These are phyloP conservation scores for Platichthys flesus DNA, from an alignment of 2,113 vertebrate genomes.

Conservation along the genomic window DNA sequence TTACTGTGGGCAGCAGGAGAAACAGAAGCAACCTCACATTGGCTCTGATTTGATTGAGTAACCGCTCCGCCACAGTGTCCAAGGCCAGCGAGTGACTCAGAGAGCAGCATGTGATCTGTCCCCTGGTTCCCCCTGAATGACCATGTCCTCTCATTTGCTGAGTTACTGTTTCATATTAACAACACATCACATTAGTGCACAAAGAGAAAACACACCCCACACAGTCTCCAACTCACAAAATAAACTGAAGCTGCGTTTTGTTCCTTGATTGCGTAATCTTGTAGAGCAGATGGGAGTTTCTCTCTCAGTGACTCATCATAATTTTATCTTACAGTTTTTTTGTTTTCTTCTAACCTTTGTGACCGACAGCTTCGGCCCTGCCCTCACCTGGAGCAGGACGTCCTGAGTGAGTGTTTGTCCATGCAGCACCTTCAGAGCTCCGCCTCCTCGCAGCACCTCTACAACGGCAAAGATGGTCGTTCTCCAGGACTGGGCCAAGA, in stretches of 20 bases:
- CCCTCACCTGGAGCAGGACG: slow-evolving; percentile 87
- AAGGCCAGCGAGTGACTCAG: slow-evolving; percentile 60
- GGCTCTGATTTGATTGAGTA: slow-evolving; percentile 50
- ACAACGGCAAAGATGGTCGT: slow-evolving; percentile 87
- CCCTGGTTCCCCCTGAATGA: slow-evolving; percentile 45
- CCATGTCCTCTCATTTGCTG: slow-evolving; percentile 44
- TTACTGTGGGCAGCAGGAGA: slow-evolving; percentile 54
- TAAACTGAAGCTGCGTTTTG: neutral
- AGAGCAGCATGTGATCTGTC: slow-evolving; percentile 37
- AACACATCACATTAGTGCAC: slow-evolving; percentile 42
- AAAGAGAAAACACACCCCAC: slow-evolving; percentile 13
- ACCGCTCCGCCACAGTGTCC: slow-evolving; percentile 33
- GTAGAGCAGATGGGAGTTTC: slow-evolving; percentile 30
- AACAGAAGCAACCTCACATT: slow-evolving; percentile 56
- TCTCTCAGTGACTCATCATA: slow-evolving; percentile 19
- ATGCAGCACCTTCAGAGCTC: slow-evolving; percentile 89
- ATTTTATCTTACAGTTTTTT: neutral
- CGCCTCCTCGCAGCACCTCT: slow-evolving; percentile 84
- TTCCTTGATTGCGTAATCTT: slow-evolving; percentile 33
- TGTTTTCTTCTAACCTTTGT: slow-evolving; percentile 10
- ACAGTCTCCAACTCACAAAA: slow-evolving; percentile 5
- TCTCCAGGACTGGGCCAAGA: slow-evolving; percentile 85
- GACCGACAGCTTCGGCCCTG: slow-evolving; percentile 86
- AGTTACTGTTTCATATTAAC: slow-evolving; percentile 61
- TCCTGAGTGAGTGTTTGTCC: slow-evolving; percentile 89